phyloP scores from a whole-genome alignment of 2,888 invertebrate species.

The Acleris cristana region DNA sequence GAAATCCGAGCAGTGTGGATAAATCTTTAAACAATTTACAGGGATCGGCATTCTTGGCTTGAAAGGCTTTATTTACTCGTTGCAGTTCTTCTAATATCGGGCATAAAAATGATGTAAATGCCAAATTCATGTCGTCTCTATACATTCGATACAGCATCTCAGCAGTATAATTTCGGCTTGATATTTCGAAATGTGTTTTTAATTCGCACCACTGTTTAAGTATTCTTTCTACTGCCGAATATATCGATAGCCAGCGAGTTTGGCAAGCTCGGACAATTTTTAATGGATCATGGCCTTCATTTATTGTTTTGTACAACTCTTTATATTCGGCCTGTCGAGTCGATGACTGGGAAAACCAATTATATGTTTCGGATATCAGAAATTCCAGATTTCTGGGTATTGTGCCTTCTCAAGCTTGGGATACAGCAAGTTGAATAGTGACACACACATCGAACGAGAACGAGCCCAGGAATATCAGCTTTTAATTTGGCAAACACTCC shows the following conservation, averaged over 20 bases:
- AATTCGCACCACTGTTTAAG: too few relatives aligned
- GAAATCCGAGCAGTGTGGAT: not conserved
- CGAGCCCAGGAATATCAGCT: conserved; percentile 46
- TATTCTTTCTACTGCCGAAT: too few relatives aligned
- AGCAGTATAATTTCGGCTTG: too few relatives aligned
- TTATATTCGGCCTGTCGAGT: not conserved
- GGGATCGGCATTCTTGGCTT: conserved; percentile 13
- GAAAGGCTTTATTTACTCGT: conserved; percentile 15
- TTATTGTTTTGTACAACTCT: too few relatives aligned
- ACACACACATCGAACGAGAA: conserved; percentile 54
- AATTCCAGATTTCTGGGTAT: too few relatives aligned
- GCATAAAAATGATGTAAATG: conserved; percentile 4
- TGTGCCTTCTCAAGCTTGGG: conserved; percentile 39
- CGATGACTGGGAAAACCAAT: conserved; percentile 50
- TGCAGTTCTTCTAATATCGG: not conserved
- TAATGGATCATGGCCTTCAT: too few relatives aligned
- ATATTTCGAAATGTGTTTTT: too few relatives aligned
- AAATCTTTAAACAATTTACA: conserved; percentile 25
- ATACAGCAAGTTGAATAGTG: conserved; percentile 49
- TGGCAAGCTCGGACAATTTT: too few relatives aligned
- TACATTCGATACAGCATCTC: too few relatives aligned
- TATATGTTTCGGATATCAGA: conserved; percentile 22
- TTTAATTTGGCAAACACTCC: conserved; percentile 53
- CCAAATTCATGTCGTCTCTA: not conserved
- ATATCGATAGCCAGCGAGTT: too few relatives aligned